Evolutionary conservation across 2,888 invertebrate genomes (phyloP).

Genomic region (Erynnis tages): DNA sequence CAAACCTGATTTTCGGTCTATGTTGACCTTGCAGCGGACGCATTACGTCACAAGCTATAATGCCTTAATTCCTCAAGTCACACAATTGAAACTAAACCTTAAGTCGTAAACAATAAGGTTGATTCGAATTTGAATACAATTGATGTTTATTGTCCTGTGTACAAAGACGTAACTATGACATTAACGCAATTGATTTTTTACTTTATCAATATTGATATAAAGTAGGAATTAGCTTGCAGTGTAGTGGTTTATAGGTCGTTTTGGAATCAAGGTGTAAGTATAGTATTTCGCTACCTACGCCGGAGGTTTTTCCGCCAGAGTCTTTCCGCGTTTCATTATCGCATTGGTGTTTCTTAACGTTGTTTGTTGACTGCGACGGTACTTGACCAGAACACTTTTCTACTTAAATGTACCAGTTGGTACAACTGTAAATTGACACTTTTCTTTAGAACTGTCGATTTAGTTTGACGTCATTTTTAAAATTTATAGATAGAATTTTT

Average conservation of each 20-base stretch:
- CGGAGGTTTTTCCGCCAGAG: conserved; percentile 72
- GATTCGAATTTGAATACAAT: neutral
- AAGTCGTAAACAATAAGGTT: neutral
- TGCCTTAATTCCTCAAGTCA: conserved; percentile 52
- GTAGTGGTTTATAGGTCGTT: neutral
- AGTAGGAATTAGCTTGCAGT: neutral
- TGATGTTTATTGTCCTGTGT: neutral
- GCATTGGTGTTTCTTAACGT: conserved; percentile 40
- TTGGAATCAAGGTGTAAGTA: neutral
- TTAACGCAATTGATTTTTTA: neutral
- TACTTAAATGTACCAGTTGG: conserved; percentile 7
- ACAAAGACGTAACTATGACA: neutral
- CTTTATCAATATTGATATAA: neutral
- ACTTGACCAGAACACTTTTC: conserved; percentile 15
- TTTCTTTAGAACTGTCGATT: conserved; percentile 5
- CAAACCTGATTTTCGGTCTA: conserved; percentile 81
- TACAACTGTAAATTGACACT: conserved; percentile 10
- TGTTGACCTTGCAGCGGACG: conserved; percentile 74
- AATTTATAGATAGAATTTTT: too few relatives aligned
- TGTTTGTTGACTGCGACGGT: conserved; percentile 29
- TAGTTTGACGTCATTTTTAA: too few relatives aligned
- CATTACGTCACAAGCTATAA: conserved; percentile 74
- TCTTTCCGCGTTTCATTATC: conserved; percentile 65
- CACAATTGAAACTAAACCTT: conserved; percentile 35
- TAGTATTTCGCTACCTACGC: conserved; percentile 39